Base-by-base conservation (phyloP, 2,797 vertebrate genomes). In the Trematomus bernacchii region DNA sequence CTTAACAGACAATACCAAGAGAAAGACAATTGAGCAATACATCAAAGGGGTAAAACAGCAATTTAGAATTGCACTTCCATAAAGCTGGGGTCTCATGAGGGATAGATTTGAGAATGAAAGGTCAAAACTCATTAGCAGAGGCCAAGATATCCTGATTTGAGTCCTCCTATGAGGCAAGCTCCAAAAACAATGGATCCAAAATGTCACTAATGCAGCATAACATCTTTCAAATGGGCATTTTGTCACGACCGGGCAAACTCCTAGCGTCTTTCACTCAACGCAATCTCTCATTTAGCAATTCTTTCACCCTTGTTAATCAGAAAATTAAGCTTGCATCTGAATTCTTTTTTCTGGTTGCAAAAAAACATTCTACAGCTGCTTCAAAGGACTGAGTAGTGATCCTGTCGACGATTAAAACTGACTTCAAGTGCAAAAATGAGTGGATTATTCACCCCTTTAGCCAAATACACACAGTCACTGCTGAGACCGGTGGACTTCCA, bases 201-300 rank as follows among this genome's bases (percentile, higher is more conserved):
- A 63, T 6, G 70, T 82, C 50, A 57, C 60, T 27, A 44, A 65
- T 70, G 43, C 54, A 60, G 10, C 37, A 44, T 18, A 10, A 51
- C 12, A 3, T 33, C 23, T 47, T 63, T 37, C 14, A 47, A 15
- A 16, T 2, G 4, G 10, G 7, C 13, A 19, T 43, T 3, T 40
- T 4, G 30, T 27, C 13, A 16, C 3, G 0, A 37, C 18, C 1
- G 4, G 4, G 27, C n/a, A 23, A 6, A 18, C 6, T n/a, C 54
- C 13, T 4, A 21, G n/a, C 33, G 2, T 57, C 46, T 42, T 10
- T 27, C 19, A 14, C 15, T 23, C 44, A 15, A 2, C 10, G 33
- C 8, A n/a, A 21, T 51, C 14, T 51, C 11, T 51, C 19, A n/a
- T 40, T 59, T 7, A 42, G 47, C 12, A 30, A 33, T 37, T 16